phyloP scores from a whole-genome alignment of 2,888 invertebrate genomes.

The Camptogramma bilineatum region DNA sequence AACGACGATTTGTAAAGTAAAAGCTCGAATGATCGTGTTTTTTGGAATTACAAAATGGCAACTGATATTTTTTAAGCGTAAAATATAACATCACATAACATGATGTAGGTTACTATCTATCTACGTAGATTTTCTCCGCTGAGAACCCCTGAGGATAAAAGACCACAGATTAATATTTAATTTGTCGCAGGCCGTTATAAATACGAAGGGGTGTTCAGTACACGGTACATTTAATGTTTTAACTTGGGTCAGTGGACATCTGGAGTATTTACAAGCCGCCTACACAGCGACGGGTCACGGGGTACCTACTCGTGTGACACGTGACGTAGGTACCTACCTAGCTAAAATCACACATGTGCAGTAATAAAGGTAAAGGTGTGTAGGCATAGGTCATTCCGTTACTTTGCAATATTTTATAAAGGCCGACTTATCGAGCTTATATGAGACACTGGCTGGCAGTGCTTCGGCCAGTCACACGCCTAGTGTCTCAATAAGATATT shows the following conservation, averaged over 20 bases:
- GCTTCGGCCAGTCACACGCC: too few relatives aligned
- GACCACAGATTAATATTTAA: conserved; percentile 22
- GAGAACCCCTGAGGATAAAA: conserved; percentile 9
- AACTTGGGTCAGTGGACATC: conserved; percentile 58
- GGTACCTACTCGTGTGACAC: conserved; percentile 16
- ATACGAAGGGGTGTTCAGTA: conserved; percentile 44
- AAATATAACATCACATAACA: too few relatives aligned
- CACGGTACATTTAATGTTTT: conserved; percentile 51
- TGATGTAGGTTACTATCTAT: too few relatives aligned
- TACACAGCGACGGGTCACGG: conserved; percentile 35
- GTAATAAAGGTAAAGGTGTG: too few relatives aligned
- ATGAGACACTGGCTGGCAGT: too few relatives aligned
- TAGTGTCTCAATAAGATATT: too few relatives aligned
- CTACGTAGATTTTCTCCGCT: not conserved
- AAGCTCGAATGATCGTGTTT: too few relatives aligned
- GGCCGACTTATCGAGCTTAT: too few relatives aligned
- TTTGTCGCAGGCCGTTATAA: conserved; percentile 46
- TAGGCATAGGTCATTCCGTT: not conserved
- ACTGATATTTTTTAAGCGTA: too few relatives aligned
- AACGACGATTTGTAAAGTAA: too few relatives aligned
- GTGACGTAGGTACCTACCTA: conserved; percentile 2
- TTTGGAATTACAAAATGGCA: too few relatives aligned
- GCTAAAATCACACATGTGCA: not conserved
- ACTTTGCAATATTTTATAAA: not conserved
- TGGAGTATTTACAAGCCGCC: conserved; percentile 48